These are phyloP conservation scores for Epinephelus cyanopodus DNA, from an alignment of 2,113 vertebrate species.

Conservation along the genomic window DNA sequence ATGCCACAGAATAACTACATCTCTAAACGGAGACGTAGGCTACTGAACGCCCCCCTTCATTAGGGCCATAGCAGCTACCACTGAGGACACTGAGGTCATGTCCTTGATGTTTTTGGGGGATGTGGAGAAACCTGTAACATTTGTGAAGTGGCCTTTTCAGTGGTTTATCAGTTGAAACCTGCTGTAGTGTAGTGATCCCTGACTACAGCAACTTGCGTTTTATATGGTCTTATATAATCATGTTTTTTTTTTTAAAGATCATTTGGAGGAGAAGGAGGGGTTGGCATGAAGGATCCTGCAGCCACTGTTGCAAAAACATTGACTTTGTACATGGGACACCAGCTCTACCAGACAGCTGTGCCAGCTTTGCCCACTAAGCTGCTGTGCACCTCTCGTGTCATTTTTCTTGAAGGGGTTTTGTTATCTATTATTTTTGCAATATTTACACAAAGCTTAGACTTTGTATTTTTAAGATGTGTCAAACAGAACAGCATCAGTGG, in stretches of 20 bases:
- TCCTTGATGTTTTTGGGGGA: background rate
- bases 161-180: background rate
- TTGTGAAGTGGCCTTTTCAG: background rate
- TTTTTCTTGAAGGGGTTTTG: too few relatives aligned
- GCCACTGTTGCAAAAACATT: too few relatives aligned
- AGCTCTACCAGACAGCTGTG: too few relatives aligned
- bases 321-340: too few relatives aligned
- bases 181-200: too few relatives aligned
- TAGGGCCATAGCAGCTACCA: too few relatives aligned
- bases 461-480: background rate
- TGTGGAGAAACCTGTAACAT: background rate
- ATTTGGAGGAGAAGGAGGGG: too few relatives aligned
- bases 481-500: background rate
- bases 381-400: too few relatives aligned
- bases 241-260: too few relatives aligned
- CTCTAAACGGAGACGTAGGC: background rate
- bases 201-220: background rate
- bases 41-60: background rate
- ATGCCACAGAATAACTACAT: too few relatives aligned
- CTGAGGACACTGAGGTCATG: background rate
- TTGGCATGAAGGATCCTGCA: too few relatives aligned
- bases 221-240: background rate
- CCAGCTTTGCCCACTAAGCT: too few relatives aligned
- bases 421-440: background rate
- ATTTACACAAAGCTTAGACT: background rate